These are phyloP conservation scores for Aelia acuminata DNA, from an alignment of 2,888 invertebrate genomes.

Conservation along the genomic window DNA sequence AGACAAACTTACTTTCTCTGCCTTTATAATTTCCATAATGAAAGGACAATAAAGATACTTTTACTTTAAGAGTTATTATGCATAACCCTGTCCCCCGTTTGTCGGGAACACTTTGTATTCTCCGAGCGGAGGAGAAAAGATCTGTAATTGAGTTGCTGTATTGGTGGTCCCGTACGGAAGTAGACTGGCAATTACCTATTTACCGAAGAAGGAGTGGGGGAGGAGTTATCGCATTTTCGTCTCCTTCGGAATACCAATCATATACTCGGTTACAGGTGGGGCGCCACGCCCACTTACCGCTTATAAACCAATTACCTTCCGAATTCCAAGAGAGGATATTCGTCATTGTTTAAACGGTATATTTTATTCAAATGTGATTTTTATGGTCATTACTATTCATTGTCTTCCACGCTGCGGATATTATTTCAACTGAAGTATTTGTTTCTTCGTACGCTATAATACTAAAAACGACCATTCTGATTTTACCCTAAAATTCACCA, in stretches of 20 bases:
- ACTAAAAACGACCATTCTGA: no score
- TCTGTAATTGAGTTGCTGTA: conserved; percentile 49
- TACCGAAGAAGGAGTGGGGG: conserved; percentile 43
- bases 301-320: conserved; percentile 17
- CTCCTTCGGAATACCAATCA: conserved; percentile 49
- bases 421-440: no score
- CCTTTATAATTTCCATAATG: not conserved
- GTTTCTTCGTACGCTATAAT: no score
- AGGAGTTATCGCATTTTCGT: conserved; percentile 33
- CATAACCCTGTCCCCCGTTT: not conserved
- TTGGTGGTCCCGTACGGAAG: not conserved
- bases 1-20: not conserved
- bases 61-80: conserved; percentile 16
- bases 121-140: not conserved
- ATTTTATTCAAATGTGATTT: not conserved
- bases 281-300: no score
- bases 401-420: not conserved
- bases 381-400: not conserved
- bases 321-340: not conserved
- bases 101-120: not conserved
- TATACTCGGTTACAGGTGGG: not conserved
- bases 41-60: not conserved
- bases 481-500: no score
- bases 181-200: conserved; percentile 53
- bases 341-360: not conserved